Conservation (phyloP, 2,113 vertebrate genomes). For the Columbina picui region DNA sequence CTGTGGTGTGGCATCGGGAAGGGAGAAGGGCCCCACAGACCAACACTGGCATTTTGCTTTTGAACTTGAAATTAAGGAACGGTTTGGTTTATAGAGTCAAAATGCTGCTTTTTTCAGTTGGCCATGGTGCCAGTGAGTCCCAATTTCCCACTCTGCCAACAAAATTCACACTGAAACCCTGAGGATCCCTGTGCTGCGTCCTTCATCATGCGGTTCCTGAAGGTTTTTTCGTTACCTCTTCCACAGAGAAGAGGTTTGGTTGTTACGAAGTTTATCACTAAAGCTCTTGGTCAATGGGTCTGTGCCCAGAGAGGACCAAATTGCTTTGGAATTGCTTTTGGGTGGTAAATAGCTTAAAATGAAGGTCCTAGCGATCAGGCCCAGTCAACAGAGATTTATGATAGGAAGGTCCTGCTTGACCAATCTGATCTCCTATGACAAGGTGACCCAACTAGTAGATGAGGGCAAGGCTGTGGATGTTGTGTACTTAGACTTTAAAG, state of each 20-base stretch:
- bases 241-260: not conserved
- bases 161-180: accelerated
- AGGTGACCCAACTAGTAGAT: too few relatives aligned
- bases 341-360: not conserved
- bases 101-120: not conserved
- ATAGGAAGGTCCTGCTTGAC: too few relatives aligned
- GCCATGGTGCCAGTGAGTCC: not conserved
- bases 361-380: not conserved
- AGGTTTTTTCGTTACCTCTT: not conserved
- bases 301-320: not conserved
- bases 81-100: not conserved
- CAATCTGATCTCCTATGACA: too few relatives aligned
- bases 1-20: accelerated
- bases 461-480: too few relatives aligned
- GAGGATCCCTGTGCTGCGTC: not conserved
- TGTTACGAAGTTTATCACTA: not conserved
- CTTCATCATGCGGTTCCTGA: not conserved
- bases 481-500: too few relatives aligned
- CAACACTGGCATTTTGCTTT: accelerated
- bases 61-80: not conserved
- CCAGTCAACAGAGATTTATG: too few relatives aligned
- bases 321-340: not conserved
- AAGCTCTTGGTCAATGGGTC: not conserved
- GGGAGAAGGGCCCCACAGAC: not conserved
- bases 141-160: not conserved